Evolutionary conservation across 2,797 vertebrate species (phyloP).

Genomic region (Lithobates pipiens): DNA sequence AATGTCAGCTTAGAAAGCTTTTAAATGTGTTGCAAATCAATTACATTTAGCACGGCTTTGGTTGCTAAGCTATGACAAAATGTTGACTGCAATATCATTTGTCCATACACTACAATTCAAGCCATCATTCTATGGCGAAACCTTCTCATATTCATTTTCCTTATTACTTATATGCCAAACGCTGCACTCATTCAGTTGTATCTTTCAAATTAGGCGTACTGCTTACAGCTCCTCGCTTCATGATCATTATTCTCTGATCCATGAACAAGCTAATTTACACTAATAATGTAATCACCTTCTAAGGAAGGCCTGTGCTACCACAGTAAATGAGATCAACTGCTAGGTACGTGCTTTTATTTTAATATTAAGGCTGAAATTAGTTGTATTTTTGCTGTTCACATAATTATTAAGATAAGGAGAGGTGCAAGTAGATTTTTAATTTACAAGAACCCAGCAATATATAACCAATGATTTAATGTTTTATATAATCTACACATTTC

Average conservation of each 20-base stretch:
- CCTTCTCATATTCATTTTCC: not conserved
- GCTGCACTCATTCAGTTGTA: slow-evolving; percentile 21
- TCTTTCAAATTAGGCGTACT: slow-evolving; percentile 27
- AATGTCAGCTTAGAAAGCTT: not conserved
- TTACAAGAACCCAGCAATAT: not conserved
- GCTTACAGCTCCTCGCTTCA: slow-evolving; percentile 23
- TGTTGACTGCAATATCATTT: not conserved
- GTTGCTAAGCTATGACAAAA: not conserved
- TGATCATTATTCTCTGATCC: slow-evolving; percentile 40
- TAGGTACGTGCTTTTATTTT: not conserved
- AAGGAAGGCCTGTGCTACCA: slow-evolving; percentile 15
- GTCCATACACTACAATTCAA: not conserved
- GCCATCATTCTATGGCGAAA: not conserved
- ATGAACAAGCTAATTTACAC: slow-evolving; percentile 48
- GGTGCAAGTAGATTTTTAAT: not conserved
- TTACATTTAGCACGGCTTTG: not conserved
- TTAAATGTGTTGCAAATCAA: not conserved
- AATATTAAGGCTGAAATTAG: not conserved
- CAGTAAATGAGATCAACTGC: slow-evolving; percentile 33
- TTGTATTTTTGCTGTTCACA: not conserved
- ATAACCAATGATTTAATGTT: not conserved
- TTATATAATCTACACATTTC: not conserved
- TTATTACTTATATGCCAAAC: slow-evolving; percentile 2
- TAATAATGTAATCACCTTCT: slow-evolving; percentile 44
- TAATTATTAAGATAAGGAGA: too few species aligned